Evolutionary conservation across 2,113 vertebrate genomes (phyloP), one percentile per base, ranked within the genome.

Genomic region (Thalassoma bifasciatum): DNA sequence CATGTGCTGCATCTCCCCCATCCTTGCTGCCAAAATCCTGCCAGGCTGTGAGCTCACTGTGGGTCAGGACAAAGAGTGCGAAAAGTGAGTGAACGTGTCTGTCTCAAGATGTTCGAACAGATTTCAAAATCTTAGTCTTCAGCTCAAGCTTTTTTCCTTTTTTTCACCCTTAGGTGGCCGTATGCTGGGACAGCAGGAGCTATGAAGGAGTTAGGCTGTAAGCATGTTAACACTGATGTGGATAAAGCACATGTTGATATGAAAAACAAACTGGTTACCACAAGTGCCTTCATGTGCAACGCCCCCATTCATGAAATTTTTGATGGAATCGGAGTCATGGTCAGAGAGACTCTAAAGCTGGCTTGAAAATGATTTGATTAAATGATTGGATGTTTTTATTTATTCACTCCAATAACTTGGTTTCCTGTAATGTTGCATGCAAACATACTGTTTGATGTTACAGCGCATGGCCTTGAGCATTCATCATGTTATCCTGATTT

Each of bases 31-130:
- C 58, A 97, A 96, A 72, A 61, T 94, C 74, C 86, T 97, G 71
- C 96, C 96, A 0, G 96, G 95, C 4, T 97, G 96, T 0, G 96
- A 97, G 87, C 65, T 97, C 68, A 97, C 96, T 0, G 92, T 97
- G 50, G 95, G 95, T 1, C 91, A 93, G 0, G 95, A 96, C 90
- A 93, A 82, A 0, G 92, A 95, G 85, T 93, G 94, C 46, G 84
- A 92, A 37, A 87, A 42, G 91, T 92, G 53, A 17, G 85, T 86
- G 10, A 47, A 53, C 13, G 3, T 7, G 6, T 58, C 40, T 14
- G 0, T 51, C 49, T 22, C 11, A 49, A 37, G 22, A 19, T 3
- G 37, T 40, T 0, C 67, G 16, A 24, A 10, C 17, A 1, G 2
- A n/a, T 23, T 2, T 14, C 3, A 16, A 22, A 30, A 26, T 13